Conservation (phyloP, 2,888 invertebrate genomes). For the Papilio elwesi region DNA sequence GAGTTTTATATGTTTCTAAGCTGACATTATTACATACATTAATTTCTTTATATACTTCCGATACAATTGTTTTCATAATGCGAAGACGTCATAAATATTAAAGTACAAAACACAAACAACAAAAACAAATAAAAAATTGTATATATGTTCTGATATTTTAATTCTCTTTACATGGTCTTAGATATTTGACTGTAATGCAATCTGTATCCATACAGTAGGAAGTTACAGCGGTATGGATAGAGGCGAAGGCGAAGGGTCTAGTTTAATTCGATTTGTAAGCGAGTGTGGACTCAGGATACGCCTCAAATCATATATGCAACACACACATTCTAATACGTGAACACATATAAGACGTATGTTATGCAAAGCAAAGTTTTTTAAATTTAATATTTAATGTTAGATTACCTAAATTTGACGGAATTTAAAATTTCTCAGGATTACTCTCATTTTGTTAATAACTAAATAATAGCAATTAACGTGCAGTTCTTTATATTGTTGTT, state of each 20-base stretch:
- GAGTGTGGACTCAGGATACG: not conserved
- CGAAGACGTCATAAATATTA: too few relatives aligned
- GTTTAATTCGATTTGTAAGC: conserved; percentile 8
- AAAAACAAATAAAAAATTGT: not conserved
- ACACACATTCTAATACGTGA: not conserved
- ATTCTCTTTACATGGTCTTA: not conserved
- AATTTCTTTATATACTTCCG: too few relatives aligned
- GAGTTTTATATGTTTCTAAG: too few relatives aligned
- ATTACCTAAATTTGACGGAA: too few relatives aligned
- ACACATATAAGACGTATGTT: not conserved
- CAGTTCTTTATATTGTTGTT: too few relatives aligned
- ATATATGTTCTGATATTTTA: not conserved
- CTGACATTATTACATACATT: too few relatives aligned
- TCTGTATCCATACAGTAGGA: not conserved
- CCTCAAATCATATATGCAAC: not conserved
- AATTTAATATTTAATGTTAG: not conserved
- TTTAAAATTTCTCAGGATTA: too few relatives aligned
- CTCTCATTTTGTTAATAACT: too few relatives aligned
- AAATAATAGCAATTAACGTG: too few relatives aligned
- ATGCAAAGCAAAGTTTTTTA: not conserved
- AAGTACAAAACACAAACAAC: not conserved
- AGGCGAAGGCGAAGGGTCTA: not conserved
- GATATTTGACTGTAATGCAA: not conserved
- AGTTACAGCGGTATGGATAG: conserved; percentile 6
- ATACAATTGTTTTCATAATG: too few relatives aligned